These are phyloP conservation scores for Patella depressa DNA, from an alignment of 2,888 invertebrate genomes.

Conservation along the genomic window DNA sequence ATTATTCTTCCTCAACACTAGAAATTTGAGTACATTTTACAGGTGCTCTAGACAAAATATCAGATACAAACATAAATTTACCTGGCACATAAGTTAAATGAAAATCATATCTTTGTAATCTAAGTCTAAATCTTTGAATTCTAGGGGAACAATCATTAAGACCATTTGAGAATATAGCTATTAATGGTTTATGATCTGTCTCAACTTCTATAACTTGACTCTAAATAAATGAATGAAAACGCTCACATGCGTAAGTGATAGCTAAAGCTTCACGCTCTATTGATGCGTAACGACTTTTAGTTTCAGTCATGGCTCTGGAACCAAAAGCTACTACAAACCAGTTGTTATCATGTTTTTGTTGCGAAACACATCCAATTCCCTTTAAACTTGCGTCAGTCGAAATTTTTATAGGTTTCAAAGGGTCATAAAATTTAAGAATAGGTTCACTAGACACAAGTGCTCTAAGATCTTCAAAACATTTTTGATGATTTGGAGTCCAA, in stretches of 20 bases:
- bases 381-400: constrained; percentile 18
- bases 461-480: constrained; percentile 8
- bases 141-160: constrained; percentile 18
- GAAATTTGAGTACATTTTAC: no score
- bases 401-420: constrained; percentile 18
- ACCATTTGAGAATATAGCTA: constrained; percentile 21
- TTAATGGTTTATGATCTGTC: constrained; percentile 30
- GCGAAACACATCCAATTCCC: constrained; percentile 25
- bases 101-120: constrained; percentile 29
- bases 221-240: constrained; percentile 27
- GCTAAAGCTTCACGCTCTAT: constrained; percentile 25
- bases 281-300: constrained; percentile 23
- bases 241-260: constrained; percentile 27
- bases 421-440: constrained; percentile 23
- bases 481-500: constrained; percentile 8
- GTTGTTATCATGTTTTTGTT: constrained; percentile 19
- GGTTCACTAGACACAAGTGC: background rate
- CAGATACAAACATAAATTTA: constrained; percentile 24
- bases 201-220: constrained; percentile 10
- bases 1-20: background rate
- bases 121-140: constrained; percentile 26
- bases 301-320: constrained; percentile 26
- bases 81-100: constrained; percentile 22
- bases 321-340: constrained; percentile 29
- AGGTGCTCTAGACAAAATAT: constrained; percentile 13